These are phyloP conservation scores for Helicoverpa zea DNA, from an alignment of 1,140 invertebrate species.

Conservation along the genomic window DNA sequence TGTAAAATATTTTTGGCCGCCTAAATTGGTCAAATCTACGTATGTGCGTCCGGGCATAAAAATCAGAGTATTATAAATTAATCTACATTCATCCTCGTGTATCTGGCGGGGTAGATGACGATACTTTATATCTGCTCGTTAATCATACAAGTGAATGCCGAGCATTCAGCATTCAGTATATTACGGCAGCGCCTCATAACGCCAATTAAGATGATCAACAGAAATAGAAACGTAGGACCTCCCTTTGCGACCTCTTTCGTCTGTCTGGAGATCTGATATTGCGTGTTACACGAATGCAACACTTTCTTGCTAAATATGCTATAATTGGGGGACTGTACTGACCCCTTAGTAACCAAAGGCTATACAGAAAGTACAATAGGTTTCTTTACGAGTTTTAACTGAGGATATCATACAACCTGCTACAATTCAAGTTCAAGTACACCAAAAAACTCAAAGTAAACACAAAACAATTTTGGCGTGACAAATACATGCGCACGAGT, in stretches of 20 bases:
- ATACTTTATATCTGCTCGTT: constrained; percentile 27
- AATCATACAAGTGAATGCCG: constrained; percentile 33
- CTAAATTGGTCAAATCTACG: no score
- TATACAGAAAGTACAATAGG: no score
- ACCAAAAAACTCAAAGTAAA: background rate
- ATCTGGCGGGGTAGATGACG: background rate
- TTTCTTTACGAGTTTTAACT: no score
- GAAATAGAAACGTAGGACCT: constrained; percentile 18
- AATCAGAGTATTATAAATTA: constrained; percentile 21
- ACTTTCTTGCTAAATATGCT: background rate
- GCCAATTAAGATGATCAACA: constrained; percentile 39
- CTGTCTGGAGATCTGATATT: background rate
- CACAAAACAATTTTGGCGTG: constrained; percentile 3
- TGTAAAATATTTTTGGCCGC: no score
- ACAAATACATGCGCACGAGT: constrained; percentile 48
- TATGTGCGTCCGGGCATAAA: constrained; percentile 11
- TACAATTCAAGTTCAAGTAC: background rate
- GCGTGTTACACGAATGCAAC: background rate
- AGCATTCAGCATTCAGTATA: constrained; percentile 16
- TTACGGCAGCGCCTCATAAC: constrained; percentile 35
- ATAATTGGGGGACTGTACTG: no score
- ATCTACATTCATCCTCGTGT: constrained; percentile 18
- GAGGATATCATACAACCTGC: background rate
- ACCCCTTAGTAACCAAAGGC: no score
- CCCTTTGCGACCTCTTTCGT: constrained; percentile 18